Conservation (phyloP, 1,140 invertebrate genomes). For the Diploscapter pachys region DNA sequence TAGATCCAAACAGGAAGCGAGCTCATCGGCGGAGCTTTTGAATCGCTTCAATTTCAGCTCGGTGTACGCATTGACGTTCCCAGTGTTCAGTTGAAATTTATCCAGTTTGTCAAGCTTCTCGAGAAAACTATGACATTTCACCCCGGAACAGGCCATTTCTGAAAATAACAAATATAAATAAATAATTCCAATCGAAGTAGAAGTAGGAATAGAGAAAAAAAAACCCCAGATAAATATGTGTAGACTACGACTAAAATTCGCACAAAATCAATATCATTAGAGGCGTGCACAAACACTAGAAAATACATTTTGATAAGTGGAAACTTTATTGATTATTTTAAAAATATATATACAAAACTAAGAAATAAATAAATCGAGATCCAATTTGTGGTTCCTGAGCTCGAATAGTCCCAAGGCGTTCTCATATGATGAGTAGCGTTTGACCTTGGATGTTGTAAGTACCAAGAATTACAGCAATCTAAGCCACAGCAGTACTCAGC, state of each 20-base stretch:
- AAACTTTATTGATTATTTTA: too few relatives aligned
- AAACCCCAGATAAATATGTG: background rate
- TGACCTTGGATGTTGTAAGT: slow-evolving; percentile 1
- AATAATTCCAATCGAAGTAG: slow-evolving; percentile 1
- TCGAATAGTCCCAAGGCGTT: too few relatives aligned
- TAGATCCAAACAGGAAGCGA: slow-evolving; percentile 48
- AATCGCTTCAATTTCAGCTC: slow-evolving; percentile 53
- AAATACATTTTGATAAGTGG: too few relatives aligned
- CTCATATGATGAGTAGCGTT: too few relatives aligned
- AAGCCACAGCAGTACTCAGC: slow-evolving; percentile 56
- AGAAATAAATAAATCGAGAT: too few relatives aligned
- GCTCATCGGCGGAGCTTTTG: slow-evolving; percentile 51
- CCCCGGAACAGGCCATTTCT: background rate
- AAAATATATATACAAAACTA: too few relatives aligned
- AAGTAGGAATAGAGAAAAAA: background rate
- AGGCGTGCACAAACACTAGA: too few relatives aligned
- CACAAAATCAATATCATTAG: background rate
- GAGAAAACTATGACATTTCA: background rate
- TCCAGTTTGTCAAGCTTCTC: slow-evolving; percentile 36
- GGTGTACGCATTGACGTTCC: slow-evolving; percentile 56
- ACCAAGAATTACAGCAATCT: slow-evolving; percentile 48
- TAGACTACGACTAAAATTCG: background rate
- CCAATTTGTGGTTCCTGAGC: too few relatives aligned
- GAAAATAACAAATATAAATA: background rate
- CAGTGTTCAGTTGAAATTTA: slow-evolving; percentile 52